These are phyloP conservation scores for Chirona hameri DNA, from an alignment of 2,888 invertebrate genomes.

Conservation along the genomic window DNA sequence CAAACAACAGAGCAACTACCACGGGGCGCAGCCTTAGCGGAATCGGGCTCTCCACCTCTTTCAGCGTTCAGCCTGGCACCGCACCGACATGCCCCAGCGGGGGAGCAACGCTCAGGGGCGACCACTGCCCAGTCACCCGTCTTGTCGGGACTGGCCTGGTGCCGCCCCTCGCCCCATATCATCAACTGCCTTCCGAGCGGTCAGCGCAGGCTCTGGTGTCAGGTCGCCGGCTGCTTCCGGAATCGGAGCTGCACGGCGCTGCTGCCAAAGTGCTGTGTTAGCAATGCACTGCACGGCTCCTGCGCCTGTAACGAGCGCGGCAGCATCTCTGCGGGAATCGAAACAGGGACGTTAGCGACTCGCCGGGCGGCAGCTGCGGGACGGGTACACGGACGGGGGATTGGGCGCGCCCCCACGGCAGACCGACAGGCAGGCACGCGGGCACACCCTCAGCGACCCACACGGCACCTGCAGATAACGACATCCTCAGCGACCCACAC, in stretches of 20 bases:
- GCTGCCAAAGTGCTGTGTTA: neutral
- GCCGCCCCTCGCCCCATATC: neutral
- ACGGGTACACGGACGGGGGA: neutral
- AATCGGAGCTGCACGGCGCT: neutral
- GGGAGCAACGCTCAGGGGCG: no score
- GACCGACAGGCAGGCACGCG: no score
- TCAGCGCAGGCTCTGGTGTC: neutral
- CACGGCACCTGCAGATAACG: no score
- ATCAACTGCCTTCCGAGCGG: no score
- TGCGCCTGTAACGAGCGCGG: neutral
- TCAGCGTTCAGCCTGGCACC: no score
- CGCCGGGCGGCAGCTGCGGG: neutral
- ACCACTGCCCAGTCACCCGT: neutral
- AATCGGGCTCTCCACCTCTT: no score
- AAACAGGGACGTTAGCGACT: neutral
- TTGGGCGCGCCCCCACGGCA: neutral
- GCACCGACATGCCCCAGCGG: no score
- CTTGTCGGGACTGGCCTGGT: conserved; percentile 1
- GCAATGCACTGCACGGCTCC: neutral
- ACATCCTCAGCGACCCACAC: no score
- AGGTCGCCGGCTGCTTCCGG: neutral
- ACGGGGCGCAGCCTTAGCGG: no score
- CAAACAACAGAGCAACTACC: no score
- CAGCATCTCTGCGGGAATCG: neutral
- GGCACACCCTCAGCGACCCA: no score